Conservation (phyloP, 2,797 vertebrate genomes). For the Myotis planiceps region DNA sequence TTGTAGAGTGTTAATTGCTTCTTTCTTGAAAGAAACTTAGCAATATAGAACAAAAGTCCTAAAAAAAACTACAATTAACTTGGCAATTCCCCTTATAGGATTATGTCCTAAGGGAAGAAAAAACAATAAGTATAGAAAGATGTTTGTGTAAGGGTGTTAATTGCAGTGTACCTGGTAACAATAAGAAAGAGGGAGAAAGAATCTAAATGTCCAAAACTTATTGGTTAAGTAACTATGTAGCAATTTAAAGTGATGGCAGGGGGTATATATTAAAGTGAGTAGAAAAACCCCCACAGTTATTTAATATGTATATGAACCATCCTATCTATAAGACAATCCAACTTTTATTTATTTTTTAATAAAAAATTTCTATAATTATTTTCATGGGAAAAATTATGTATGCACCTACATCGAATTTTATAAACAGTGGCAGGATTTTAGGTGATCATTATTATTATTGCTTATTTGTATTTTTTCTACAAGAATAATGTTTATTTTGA, state of each 20-base stretch:
- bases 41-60: slow-evolving; percentile 23
- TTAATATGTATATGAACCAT: not conserved
- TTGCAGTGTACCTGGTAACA: not conserved
- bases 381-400: not conserved
- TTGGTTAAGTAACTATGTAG: slow-evolving; percentile 1
- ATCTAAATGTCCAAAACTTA: slow-evolving; percentile 22
- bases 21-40: slow-evolving; percentile 60
- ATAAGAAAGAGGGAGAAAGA: slow-evolving; percentile 8
- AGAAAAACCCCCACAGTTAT: not conserved
- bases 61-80: not conserved
- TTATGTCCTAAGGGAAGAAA: slow-evolving; percentile 43
- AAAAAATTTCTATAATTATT: slow-evolving; percentile 31
- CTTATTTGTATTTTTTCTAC: not conserved
- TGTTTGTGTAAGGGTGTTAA: slow-evolving; percentile 36
- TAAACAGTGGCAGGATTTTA: not conserved
- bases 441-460: not conserved
- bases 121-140: not conserved
- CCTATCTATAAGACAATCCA: not conserved
- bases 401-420: not conserved
- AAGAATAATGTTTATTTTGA: slow-evolving; percentile 50
- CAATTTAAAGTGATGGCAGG: slow-evolving; percentile 9
- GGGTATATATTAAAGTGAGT: not conserved
- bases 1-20: slow-evolving; percentile 52
- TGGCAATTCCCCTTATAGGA: not conserved
- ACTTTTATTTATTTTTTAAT: slow-evolving; percentile 11